phyloP scores from a whole-genome alignment of 1,140 invertebrate species.

The Leguminivora glycinivorella region DNA sequence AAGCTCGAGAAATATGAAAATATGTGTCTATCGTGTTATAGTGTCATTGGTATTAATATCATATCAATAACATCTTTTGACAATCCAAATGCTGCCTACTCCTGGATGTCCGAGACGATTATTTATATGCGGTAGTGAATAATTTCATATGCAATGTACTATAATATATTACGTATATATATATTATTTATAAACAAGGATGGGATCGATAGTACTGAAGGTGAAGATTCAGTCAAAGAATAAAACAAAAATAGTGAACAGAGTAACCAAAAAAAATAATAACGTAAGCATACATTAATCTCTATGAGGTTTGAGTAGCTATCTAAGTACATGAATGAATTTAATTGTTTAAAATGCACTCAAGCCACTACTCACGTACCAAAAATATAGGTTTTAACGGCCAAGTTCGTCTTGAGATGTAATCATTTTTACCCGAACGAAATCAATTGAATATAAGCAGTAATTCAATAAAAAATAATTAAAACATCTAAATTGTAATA shows the following conservation, averaged over 20 bases:
- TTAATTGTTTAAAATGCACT: no score
- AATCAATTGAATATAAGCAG: no score
- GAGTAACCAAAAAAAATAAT: background rate
- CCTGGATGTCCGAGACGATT: background rate
- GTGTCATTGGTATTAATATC: no score
- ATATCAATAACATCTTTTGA: no score
- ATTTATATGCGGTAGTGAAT: background rate
- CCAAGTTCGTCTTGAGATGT: no score
- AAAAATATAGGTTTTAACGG: no score
- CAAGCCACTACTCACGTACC: no score
- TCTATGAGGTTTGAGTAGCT: no score
- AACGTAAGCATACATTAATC: background rate
- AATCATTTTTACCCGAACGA: no score
- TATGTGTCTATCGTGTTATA: no score
- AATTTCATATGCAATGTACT: background rate
- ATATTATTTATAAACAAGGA: background rate
- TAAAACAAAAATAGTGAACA: background rate
- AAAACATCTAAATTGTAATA: background rate
- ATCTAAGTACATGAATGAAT: no score
- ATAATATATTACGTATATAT: background rate
- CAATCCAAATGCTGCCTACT: background rate
- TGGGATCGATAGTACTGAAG: conserved; percentile 19
- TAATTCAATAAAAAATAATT: background rate
- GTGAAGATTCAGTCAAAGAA: background rate
- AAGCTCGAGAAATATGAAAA: no score